These are phyloP conservation scores for Deilephila elpenor DNA, from an alignment of 2,888 invertebrate genomes.

Conservation along the genomic window DNA sequence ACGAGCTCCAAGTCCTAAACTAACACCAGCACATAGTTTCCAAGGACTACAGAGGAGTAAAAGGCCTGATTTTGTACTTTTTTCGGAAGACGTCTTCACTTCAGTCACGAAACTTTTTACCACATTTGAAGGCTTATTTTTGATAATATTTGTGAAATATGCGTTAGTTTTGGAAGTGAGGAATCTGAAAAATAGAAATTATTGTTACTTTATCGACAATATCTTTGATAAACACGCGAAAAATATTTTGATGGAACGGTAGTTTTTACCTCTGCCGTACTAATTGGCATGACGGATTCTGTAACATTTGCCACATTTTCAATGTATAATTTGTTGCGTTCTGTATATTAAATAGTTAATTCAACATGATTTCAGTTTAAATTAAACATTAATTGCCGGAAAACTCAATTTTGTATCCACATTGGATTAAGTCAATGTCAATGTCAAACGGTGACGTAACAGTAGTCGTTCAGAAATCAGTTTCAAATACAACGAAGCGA, in stretches of 20 bases:
- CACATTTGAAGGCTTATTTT: constrained; percentile 63
- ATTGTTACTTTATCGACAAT: constrained; percentile 32
- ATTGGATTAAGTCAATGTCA: constrained; percentile 40
- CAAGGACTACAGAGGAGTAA: constrained; percentile 70
- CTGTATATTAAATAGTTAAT: constrained; percentile 38
- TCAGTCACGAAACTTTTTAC: constrained; percentile 65
- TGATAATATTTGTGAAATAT: constrained; percentile 61
- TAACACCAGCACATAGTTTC: constrained; percentile 77
- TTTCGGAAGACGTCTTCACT: constrained; percentile 57
- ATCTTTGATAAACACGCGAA: constrained; percentile 31
- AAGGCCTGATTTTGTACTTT: constrained; percentile 59
- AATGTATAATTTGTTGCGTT: constrained; percentile 32
- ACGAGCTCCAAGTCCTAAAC: constrained; percentile 70
- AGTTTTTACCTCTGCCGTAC: constrained; percentile 68
- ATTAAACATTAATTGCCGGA: constrained; percentile 32
- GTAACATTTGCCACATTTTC: constrained; percentile 77
- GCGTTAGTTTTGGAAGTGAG: constrained; percentile 61
- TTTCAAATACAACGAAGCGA: background rate
- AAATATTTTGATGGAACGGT: background rate
- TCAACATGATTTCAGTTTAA: constrained; percentile 53
- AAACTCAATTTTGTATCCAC: background rate
- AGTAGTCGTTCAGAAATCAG: constrained; percentile 38
- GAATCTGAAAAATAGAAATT: constrained; percentile 60
- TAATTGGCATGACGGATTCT: constrained; percentile 63
- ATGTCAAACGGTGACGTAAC: constrained; percentile 44